Conservation (phyloP, 2,113 vertebrate species). For the Tenrec ecaudatus region DNA sequence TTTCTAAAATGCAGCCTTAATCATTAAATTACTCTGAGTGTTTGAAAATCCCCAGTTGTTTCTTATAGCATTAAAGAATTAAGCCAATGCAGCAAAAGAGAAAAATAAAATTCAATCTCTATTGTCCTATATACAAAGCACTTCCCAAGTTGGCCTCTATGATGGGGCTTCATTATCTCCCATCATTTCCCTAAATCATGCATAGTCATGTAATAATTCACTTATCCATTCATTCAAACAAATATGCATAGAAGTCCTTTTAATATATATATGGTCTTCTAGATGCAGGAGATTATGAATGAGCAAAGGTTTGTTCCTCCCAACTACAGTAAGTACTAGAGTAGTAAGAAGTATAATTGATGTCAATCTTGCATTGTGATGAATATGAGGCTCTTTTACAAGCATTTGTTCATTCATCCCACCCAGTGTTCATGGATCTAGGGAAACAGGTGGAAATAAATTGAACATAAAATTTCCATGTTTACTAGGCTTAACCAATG, state of each 20-base stretch:
- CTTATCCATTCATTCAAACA: slow-evolving; percentile 20
- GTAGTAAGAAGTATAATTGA: not conserved
- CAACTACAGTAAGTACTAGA: not conserved
- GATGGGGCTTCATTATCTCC: not conserved
- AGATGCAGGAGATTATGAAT: not conserved
- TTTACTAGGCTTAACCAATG: not conserved
- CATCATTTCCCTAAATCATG: not conserved
- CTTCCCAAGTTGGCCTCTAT: not conserved
- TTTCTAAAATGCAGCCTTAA: slow-evolving; percentile 38
- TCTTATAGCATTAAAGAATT: slow-evolving; percentile 7
- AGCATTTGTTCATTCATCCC: not conserved
- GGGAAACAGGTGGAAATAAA: not conserved
- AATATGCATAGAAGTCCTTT: not conserved
- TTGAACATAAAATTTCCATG: not conserved
- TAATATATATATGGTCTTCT: not conserved
- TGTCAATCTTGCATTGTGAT: not conserved
- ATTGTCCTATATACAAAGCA: not conserved
- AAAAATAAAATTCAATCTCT: not conserved
- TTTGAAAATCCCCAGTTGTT: slow-evolving; percentile 14
- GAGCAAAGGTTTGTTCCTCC: not conserved
- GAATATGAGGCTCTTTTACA: not conserved
- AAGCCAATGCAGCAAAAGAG: slow-evolving; percentile 15
- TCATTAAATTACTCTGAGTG: slow-evolving; percentile 34
- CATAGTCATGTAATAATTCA: not conserved
- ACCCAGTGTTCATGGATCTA: not conserved